These are phyloP conservation scores for Campoplex nolae DNA, from an alignment of 2,888 invertebrate species.

Conservation along the genomic window DNA sequence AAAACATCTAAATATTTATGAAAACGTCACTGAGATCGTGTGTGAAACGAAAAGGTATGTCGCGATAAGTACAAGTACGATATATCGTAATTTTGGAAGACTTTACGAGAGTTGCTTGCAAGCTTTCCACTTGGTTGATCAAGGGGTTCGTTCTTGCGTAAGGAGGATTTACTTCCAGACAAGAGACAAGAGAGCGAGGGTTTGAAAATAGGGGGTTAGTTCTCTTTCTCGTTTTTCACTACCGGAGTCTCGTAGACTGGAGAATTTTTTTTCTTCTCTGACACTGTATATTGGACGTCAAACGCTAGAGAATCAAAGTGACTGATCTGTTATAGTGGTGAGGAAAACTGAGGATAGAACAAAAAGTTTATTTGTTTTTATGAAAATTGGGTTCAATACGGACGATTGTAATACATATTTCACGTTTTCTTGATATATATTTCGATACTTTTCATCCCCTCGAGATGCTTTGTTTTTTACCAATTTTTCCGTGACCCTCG, in stretches of 20 bases:
- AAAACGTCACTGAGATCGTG: background rate
- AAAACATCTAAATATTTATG: no score
- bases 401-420: constrained; percentile 10
- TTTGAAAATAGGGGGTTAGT: constrained; percentile 21
- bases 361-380: background rate
- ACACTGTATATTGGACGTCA: constrained; percentile 35
- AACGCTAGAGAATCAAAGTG: constrained; percentile 34
- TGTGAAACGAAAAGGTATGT: background rate
- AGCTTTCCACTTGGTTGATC: constrained; percentile 58
- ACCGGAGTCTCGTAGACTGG: background rate
- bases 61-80: constrained; percentile 30
- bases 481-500: constrained; percentile 6
- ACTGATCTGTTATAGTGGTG: background rate
- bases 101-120: constrained; percentile 42
- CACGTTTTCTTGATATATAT: constrained; percentile 21
- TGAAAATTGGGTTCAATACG: background rate
- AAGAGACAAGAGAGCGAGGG: constrained; percentile 39
- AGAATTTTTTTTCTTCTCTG: constrained; percentile 22
- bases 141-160: constrained; percentile 58
- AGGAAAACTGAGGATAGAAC: background rate
- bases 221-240: constrained; percentile 9
- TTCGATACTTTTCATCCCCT: constrained; percentile 9
- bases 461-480: background rate
- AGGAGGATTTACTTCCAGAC: constrained; percentile 41
- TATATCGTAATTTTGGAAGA: constrained; percentile 41